Base-by-base conservation (phyloP, 1,140 invertebrate genomes). In the Lordiphosa collinella region DNA sequence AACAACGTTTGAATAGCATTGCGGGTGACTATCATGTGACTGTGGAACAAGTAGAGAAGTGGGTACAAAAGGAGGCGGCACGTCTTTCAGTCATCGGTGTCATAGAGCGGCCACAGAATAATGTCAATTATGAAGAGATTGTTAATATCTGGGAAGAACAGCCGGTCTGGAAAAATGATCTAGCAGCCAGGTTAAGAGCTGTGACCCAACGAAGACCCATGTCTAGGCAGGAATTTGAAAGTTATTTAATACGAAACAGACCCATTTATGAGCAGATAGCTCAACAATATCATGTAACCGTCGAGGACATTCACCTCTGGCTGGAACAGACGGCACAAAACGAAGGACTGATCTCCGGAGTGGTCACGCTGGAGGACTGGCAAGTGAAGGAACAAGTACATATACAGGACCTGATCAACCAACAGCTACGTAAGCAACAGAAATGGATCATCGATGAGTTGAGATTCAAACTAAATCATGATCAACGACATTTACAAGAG, bases 31-130 rank as follows among this genome's bases (percentile, higher is more conserved):
- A 88, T n/a, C 87, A 88, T 36, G 35, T 87, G 13, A 88, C 87
- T 1, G 86, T 88, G 8, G 87, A 88, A 13, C 87, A 88, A 51
- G 84, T 88, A 1, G 84, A 88, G 31, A 63, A 70, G 14, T 88
- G 86, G 86, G 79, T 88, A 10, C 72, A 86, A 46, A 76, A 79
- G 25, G 87, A 88, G 46, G 72, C 78, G 0, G 79, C 79, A 2
- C 60, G 87, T 1, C 55, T 88, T 4, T 78, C 87, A 5, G 48
- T 86, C 0, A 70, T 88, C 4, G 80, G 86, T 3, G 65, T 70
- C 0, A 79, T 88, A 10, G 64, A 85, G 4, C 69, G 82, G 7
- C 86, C 80, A 0, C 49, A 79, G 13, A 40, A 70, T n/a, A 67
- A 71, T 32, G 36, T 47, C 1, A 54, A 55, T 8, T 78, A 78